Conservation (phyloP, 2,797 vertebrate species). For the Protonibea diacanthus region DNA sequence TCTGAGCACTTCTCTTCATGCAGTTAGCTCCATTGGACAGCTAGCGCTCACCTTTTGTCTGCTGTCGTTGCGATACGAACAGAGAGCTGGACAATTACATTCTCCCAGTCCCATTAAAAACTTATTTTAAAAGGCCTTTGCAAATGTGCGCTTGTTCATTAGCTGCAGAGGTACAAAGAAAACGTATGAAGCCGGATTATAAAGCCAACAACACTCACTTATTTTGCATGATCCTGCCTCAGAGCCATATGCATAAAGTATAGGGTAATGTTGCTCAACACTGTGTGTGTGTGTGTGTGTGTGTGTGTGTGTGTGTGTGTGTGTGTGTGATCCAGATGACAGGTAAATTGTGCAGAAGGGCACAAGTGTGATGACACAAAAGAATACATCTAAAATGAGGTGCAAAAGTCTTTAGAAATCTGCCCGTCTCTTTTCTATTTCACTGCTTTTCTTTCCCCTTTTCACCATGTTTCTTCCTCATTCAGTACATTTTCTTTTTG, state of each 20-base stretch:
- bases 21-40: not conserved
- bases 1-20: constrained; percentile 14
- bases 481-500: constrained; percentile 43
- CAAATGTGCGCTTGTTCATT: not conserved
- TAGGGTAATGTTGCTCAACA: constrained; percentile 5
- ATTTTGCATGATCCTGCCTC: constrained; percentile 34
- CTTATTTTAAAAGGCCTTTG: constrained; percentile 4
- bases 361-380: constrained; percentile 49
- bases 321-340: constrained; percentile 26
- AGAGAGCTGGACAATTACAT: not conserved
- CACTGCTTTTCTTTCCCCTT: constrained; percentile 22
- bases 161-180: not conserved
- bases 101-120: not conserved
- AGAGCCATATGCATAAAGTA: constrained; percentile 32
- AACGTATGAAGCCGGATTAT: not conserved
- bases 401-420: constrained; percentile 48
- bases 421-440: constrained; percentile 43
- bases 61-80: constrained; percentile 4
- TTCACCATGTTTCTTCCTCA: constrained; percentile 28
- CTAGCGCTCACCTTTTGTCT: constrained; percentile 15
- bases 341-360: constrained; percentile 37
- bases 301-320: not conserved
- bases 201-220: not conserved
- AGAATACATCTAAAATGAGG: constrained; percentile 55
- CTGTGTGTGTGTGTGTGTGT: not conserved